Conservation (phyloP, 2,113 vertebrate species). For the Chlorodrepanis virens region DNA sequence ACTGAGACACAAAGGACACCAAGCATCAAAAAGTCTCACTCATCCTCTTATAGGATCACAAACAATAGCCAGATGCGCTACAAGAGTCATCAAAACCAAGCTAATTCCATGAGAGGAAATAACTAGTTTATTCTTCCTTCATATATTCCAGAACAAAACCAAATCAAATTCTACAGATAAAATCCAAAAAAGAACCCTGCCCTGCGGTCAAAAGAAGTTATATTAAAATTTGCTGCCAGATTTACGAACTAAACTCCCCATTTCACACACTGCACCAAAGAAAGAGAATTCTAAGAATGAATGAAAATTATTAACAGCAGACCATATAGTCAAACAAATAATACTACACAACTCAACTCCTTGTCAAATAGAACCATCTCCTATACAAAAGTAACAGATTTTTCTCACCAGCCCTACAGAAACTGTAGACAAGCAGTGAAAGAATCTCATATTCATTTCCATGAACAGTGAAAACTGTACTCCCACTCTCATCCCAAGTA, state of each 20-base stretch:
- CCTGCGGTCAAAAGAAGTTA: neutral
- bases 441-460: neutral
- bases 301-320: neutral
- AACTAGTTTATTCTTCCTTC: neutral
- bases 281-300: neutral
- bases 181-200: neutral
- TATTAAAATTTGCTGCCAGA: neutral
- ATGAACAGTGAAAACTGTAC: neutral
- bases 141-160: neutral
- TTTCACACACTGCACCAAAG: neutral
- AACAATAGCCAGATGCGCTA: neutral
- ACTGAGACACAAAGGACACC: neutral
- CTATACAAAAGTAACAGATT: neutral
- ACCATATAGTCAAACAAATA: neutral
- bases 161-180: neutral
- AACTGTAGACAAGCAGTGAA: neutral
- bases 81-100: neutral
- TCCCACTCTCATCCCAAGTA: fast-evolving
- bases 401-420: neutral
- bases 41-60: neutral
- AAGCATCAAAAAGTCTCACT: neutral
- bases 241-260: neutral
- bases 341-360: neutral
- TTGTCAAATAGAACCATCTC: neutral
- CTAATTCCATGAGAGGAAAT: neutral